These are phyloP conservation scores for Merops nubicus DNA, from an alignment of 2,113 vertebrate genomes.

Conservation along the genomic window DNA sequence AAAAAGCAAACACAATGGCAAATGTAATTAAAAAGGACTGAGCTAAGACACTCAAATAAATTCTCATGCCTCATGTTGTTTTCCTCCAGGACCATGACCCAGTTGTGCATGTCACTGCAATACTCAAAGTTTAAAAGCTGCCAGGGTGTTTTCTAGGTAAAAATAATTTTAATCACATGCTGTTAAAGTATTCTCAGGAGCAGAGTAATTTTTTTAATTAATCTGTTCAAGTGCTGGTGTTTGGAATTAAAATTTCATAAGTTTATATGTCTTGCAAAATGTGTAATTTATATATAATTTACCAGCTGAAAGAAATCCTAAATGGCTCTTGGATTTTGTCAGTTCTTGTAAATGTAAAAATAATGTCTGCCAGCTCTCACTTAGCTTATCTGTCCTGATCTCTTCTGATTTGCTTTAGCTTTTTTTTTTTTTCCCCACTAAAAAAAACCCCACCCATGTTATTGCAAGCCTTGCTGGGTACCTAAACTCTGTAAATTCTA, in stretches of 20 bases:
- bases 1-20: neutral
- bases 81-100: no score
- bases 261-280: neutral
- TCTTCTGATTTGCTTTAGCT: neutral
- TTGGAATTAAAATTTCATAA: neutral
- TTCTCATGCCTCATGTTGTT: neutral
- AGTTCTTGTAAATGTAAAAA: neutral
- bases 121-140: neutral
- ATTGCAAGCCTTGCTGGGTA: neutral
- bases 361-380: neutral
- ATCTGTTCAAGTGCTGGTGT: neutral
- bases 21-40: neutral
- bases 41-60: neutral
- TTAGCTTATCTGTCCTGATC: neutral
- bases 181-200: no score
- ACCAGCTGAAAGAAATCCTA: neutral
- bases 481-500: neutral
- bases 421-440: no score
- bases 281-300: neutral
- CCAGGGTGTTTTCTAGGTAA: no score
- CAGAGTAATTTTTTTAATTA: no score
- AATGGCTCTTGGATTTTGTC: neutral
- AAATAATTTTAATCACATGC: no score
- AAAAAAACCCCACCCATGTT: no score
- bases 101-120: accelerated